Percentiles rank a stretch among this genome's conserved stretches.
Conservation (phyloP, 2,113 vertebrate species). For the Daubentonia madagascariensis region DNA sequence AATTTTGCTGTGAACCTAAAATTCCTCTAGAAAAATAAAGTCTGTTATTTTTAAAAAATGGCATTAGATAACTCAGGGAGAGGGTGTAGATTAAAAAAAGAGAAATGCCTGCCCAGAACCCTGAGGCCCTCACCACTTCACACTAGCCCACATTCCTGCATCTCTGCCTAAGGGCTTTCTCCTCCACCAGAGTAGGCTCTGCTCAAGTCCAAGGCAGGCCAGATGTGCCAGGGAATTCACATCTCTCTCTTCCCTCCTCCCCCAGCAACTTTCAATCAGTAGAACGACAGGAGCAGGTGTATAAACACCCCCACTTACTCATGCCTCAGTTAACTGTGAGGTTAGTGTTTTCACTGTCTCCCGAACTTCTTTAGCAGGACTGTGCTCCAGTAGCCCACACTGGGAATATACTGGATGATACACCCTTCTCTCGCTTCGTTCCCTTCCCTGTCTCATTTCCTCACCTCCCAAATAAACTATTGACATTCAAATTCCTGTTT, state of each 20-base stretch:
- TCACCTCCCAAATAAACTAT: neutral
- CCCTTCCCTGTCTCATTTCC: neutral
- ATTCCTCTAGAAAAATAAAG: too few relatives aligned
- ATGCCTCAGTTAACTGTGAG: neutral
- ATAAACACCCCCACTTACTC: neutral
- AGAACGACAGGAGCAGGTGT: neutral
- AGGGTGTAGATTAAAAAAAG: neutral
- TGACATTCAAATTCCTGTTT: neutral
- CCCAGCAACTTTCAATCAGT: neutral
- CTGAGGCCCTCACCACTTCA: neutral
- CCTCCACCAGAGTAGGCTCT: neutral
- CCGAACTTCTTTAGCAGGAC: neutral
- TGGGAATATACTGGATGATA: neutral
- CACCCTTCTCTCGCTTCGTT: neutral
- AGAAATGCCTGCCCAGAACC: neutral
- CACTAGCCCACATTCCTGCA: neutral
- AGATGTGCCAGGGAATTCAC: neutral
- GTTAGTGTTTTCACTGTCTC: neutral
- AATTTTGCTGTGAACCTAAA: too few relatives aligned
- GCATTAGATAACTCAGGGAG: neutral
- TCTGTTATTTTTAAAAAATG: too few relatives aligned
- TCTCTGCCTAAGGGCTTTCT: neutral
- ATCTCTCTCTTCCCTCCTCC: neutral
- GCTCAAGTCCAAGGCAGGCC: too few relatives aligned
- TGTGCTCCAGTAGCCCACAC: neutral